Evolutionary conservation across 2,113 vertebrate species (phyloP), one percentile per base, ranked within the genome.

Genomic region (Setophaga petechia): DNA sequence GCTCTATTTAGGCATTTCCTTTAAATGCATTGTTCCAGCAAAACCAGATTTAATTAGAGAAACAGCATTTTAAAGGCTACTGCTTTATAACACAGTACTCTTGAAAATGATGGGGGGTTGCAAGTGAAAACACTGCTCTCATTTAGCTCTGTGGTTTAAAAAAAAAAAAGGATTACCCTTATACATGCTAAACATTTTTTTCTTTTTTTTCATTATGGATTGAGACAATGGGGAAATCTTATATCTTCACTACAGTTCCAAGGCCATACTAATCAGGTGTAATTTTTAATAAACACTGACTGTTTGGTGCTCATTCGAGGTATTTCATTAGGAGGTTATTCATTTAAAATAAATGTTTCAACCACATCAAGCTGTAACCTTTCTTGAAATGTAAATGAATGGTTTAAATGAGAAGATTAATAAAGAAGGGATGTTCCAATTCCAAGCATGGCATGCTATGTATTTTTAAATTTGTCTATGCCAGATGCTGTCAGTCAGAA

Each of bases 401-500:
- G 95, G 97, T 98, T 98, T 98, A 98, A 98, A 98, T 97, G 96
- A 97, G 97, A 97, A 97, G 97, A 98, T 98, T 98, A 98, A 98
- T 98, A 98, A 98, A 98, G 96, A 98, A 97, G 97, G 97, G 98
- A 98, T 97, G 97, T 98, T 98, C 98, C 96, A 95, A 97, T 98
- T 98, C 97, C 97, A 98, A 97, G 97, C 97, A 98, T 97, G 97
- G 97, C 97, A 98, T 97, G 97, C 97, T 98, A 98, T 98, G 98
- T 98, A 98, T 98, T 98, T 98, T 98, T 98, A 98, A 98, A 98
- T 98, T 98, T 98, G 98, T 98, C 98, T 98, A 97, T 98, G 98
- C 98, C 98, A 98, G 99, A 98, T 98, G 98, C 99, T 99, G 99
- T 99, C 99, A 99, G 98, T 99, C 99, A 99, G 98, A 98, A 98